phyloP scores from a whole-genome alignment of 2,113 vertebrate genomes.

The Galbula dea region DNA sequence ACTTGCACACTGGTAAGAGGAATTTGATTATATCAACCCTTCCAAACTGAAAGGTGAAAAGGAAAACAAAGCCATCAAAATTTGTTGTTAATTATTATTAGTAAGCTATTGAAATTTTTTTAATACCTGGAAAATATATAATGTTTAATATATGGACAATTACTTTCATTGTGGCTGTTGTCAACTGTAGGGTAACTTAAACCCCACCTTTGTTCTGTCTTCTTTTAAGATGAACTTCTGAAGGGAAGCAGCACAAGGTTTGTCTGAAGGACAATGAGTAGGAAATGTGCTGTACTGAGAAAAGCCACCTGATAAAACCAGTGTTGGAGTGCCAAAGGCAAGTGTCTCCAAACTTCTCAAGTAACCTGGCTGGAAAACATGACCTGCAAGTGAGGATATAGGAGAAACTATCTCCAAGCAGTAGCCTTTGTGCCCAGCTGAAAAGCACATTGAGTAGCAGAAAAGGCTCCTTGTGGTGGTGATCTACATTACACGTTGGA shows the following conservation, averaged over 20 bases:
- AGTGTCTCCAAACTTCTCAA: background rate
- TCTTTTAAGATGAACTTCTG: background rate
- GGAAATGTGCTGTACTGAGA: background rate
- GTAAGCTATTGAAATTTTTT: background rate
- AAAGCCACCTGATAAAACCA: background rate
- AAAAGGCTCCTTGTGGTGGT: background rate
- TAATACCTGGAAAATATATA: background rate
- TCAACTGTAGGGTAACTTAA: background rate
- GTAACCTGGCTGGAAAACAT: background rate
- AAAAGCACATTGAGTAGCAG: accelerated
- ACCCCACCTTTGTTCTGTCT: background rate
- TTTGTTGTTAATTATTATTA: background rate
- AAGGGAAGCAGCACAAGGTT: background rate
- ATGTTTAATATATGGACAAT: background rate
- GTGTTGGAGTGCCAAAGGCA: background rate
- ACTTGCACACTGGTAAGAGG: background rate
- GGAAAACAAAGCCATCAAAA: background rate
- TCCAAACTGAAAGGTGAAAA: background rate
- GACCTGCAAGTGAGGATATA: background rate
- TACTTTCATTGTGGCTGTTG: background rate
- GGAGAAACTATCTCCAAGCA: background rate
- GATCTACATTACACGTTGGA: background rate
- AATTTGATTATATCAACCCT: background rate
- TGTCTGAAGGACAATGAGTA: background rate
- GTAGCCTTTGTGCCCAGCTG: background rate